Conservation (phyloP, 2,113 vertebrate genomes). For the Nipponia nippon region DNA sequence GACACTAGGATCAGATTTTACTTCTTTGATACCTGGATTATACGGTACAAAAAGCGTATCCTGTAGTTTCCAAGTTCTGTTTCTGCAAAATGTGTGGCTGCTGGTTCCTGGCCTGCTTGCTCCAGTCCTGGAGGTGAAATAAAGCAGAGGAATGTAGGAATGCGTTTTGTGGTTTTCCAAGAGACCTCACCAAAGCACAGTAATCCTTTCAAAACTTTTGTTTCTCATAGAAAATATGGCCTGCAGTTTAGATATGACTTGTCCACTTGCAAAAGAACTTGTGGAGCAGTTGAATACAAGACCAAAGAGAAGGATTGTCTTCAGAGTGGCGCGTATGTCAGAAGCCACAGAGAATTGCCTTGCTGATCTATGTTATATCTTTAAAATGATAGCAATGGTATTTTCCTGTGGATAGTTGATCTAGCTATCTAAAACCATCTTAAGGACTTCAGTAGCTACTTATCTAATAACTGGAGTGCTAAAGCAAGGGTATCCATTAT, state of each 20-base stretch:
- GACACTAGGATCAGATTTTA: background rate
- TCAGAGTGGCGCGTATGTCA: accelerated
- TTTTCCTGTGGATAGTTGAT: background rate
- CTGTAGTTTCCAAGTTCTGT: background rate
- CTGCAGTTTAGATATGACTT: conserved; percentile 23
- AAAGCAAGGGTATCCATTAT: background rate
- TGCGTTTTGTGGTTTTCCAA: background rate
- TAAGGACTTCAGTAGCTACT: background rate
- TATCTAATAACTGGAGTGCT: background rate
- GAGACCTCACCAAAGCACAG: conserved; percentile 19
- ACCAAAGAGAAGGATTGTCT: background rate
- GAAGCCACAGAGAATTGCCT: background rate
- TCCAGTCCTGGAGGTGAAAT: conserved; percentile 1
- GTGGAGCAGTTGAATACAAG: background rate
- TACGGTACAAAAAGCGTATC: background rate
- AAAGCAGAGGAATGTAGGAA: conserved; percentile 51
- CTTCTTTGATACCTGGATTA: conserved; percentile 15
- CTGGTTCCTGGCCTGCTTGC: background rate
- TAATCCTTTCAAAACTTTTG: conserved; percentile 40
- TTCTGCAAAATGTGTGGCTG: background rate
- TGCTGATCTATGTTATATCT: background rate
- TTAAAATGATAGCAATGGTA: background rate
- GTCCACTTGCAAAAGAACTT: background rate
- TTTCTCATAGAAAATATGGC: conserved; percentile 4
- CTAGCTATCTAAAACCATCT: background rate